A percentile compares a stretch with the other conserved stretches of the same genome.
Conservation (phyloP, 2,113 vertebrate species). For the Campylomormyrus numenius region DNA sequence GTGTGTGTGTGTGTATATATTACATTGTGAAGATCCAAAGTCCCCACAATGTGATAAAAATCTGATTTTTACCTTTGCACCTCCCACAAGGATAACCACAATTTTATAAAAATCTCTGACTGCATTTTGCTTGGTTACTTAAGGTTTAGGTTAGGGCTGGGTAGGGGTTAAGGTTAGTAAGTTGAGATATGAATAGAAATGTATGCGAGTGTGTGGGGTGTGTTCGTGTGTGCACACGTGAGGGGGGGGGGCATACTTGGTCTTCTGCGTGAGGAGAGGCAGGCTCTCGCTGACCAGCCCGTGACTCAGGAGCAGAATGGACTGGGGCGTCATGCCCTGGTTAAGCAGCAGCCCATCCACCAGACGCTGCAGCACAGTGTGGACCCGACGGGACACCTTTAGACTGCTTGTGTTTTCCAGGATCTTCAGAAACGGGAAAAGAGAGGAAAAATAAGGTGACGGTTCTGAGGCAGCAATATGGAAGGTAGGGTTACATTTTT, state of each 20-base stretch:
- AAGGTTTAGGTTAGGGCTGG: neutral
- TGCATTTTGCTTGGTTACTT: neutral
- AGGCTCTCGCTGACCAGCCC: constrained; percentile 89
- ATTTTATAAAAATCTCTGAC: neutral
- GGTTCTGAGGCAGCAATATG: neutral
- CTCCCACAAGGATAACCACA: neutral
- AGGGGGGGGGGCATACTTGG: constrained; percentile 62
- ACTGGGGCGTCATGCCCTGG: constrained; percentile 66
- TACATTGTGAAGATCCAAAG: neutral
- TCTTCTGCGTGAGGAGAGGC: constrained; percentile 80
- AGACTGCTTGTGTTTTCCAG: constrained; percentile 77
- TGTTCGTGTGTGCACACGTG: neutral
- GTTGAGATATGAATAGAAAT: neutral
- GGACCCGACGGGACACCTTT: constrained; percentile 79
- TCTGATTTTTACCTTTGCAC: neutral
- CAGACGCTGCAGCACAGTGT: constrained; percentile 73
- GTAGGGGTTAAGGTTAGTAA: neutral
- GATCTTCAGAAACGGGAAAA: constrained; percentile 55
- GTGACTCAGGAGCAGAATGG: constrained; percentile 81
- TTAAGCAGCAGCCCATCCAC: constrained; percentile 79
- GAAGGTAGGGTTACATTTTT: neutral
- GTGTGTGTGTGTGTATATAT: no score
- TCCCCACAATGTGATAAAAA: neutral
- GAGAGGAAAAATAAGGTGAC: neutral
- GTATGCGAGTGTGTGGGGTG: neutral